Evolutionary conservation across 92 coral and sea anemone species (phyloP).

Genomic region (Siderastrea radians): DNA sequence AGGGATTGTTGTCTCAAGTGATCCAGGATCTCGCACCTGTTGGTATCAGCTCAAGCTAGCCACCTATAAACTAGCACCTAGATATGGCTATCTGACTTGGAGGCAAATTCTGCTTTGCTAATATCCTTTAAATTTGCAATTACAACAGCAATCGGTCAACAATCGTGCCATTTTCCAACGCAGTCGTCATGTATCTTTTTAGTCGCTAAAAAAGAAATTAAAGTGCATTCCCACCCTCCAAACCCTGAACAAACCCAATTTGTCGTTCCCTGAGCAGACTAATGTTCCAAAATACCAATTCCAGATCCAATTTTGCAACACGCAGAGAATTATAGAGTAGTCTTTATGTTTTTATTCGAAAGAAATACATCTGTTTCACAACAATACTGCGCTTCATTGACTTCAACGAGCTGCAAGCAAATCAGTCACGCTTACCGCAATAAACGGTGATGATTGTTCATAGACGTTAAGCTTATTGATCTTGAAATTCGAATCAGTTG

Average conservation of each 20-base stretch:
- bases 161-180: too few species aligned
- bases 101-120: too few species aligned
- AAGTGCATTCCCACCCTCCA: too few species aligned
- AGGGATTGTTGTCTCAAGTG: not conserved
- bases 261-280: not conserved
- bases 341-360: not conserved
- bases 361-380: not conserved
- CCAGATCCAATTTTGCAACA: not conserved
- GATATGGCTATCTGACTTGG: too few species aligned
- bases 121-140: too few species aligned
- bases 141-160: too few species aligned
- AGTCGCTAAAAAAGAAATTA: too few species aligned
- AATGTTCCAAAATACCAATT: not conserved
- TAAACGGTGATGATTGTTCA: not conserved
- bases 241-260: not conserved
- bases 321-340: not conserved
- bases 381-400: slow-evolving; percentile 43
- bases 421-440: slow-evolving; percentile 26
- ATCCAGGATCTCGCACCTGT: slow-evolving; percentile 3
- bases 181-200: too few species aligned
- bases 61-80: not conserved
- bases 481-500: not conserved
- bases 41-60: not conserved
- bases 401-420: slow-evolving; percentile 27
- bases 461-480: not conserved